Evolutionary conservation across 2,797 vertebrate species (phyloP).

Genomic region (Todus mexicanus): DNA sequence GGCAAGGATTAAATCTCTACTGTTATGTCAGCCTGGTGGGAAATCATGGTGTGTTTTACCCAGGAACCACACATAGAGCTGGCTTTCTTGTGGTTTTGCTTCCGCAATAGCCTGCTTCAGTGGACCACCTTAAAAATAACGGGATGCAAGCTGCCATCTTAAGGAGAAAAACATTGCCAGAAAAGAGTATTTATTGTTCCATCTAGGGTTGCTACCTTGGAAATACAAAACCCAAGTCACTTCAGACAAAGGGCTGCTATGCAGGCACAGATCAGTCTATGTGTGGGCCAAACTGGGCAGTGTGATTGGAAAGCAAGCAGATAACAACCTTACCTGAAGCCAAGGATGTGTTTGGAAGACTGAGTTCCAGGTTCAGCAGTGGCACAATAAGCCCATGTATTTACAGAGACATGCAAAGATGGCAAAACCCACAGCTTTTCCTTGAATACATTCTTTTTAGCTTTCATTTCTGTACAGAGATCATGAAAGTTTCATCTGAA

Average conservation of each 20-base stretch:
- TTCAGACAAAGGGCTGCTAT: slow-evolving; percentile 48
- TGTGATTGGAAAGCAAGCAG: slow-evolving; percentile 44
- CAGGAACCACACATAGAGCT: background rate
- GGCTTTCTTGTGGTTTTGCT: background rate
- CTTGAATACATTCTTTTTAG: background rate
- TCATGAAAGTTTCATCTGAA: background rate
- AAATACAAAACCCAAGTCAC: slow-evolving; percentile 56
- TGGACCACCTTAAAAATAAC: slow-evolving; percentile 47
- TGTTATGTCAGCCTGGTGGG: background rate
- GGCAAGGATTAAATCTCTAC: slow-evolving; percentile 1
- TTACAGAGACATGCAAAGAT: background rate
- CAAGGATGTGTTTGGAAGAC: slow-evolving; percentile 45
- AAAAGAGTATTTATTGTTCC: slow-evolving; percentile 52
- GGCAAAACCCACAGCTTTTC: background rate
- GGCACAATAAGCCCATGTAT: slow-evolving; percentile 13
- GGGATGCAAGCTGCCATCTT: slow-evolving; percentile 39
- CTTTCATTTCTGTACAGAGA: background rate
- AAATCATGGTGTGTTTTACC: background rate
- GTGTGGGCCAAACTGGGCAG: slow-evolving; percentile 33
- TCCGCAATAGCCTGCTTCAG: background rate
- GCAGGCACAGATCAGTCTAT: slow-evolving; percentile 26
- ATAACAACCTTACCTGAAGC: slow-evolving; percentile 43
- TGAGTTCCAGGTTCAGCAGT: slow-evolving; percentile 22
- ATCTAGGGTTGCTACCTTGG: slow-evolving; percentile 46
- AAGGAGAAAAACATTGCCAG: slow-evolving; percentile 31